phyloP scores from a whole-genome alignment of 2,888 invertebrate species.

The Amphipyra berbera region DNA sequence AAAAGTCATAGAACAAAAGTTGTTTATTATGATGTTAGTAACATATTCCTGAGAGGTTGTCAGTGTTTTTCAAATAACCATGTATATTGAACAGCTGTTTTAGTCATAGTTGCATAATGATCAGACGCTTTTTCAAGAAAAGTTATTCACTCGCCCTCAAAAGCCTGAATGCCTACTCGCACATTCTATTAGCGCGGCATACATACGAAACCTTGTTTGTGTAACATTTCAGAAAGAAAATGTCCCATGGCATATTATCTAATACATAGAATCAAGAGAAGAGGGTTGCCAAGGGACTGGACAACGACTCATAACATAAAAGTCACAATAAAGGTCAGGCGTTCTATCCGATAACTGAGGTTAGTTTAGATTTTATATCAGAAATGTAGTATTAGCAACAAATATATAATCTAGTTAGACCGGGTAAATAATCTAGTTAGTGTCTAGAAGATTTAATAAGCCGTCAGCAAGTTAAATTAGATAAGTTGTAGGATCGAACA shows the following conservation, averaged over 20 bases:
- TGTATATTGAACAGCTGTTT: no score
- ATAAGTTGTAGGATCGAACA: constrained; percentile 61
- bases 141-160: no score
- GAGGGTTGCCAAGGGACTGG: constrained; percentile 36
- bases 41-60: no score
- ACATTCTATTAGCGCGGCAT: constrained; percentile 10
- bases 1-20: no score
- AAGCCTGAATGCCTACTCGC: no score
- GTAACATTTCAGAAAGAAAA: constrained; percentile 22
- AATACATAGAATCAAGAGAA: constrained; percentile 25
- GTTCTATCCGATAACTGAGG: constrained; percentile 31
- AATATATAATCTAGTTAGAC: constrained; percentile 43
- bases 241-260: constrained; percentile 33
- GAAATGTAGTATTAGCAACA: constrained; percentile 24
- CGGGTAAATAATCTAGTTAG: constrained; percentile 45
- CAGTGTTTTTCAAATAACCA: no score
- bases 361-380: constrained; percentile 45
- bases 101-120: no score
- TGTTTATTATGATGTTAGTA: no score
- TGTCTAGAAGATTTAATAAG: constrained; percentile 52
- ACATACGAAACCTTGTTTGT: constrained; percentile 13
- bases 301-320: constrained; percentile 41
- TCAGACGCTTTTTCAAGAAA: no score
- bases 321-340: constrained; percentile 50
- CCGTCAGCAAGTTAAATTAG: constrained; percentile 64